phyloP scores from a whole-genome alignment of 2,797 vertebrate genomes.

The Mallotus villosus region DNA sequence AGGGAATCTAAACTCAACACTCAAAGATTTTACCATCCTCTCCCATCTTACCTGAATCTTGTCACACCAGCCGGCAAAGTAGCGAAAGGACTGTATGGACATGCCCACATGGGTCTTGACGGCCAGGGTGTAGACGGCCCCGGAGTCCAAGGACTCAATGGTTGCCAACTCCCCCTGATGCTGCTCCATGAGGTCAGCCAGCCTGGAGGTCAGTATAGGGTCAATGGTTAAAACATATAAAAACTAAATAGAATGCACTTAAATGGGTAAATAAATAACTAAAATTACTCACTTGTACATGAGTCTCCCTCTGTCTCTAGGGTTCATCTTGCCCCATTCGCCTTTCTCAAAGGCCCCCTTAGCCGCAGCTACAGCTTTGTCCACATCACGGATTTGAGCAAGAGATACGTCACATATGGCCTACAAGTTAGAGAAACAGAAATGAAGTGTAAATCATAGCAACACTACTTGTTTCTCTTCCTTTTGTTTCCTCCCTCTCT shows the following conservation, averaged over 20 bases:
- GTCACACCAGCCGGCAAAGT: conserved; percentile 92
- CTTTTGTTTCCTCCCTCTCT: too few relatives aligned
- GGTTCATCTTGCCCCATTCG: conserved; percentile 86
- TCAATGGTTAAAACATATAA: not conserved
- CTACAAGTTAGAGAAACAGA: conserved; percentile 52
- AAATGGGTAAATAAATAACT: not conserved
- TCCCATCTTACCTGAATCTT: conserved; percentile 83
- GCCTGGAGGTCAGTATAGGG: conserved; percentile 54
- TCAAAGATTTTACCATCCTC: not conserved
- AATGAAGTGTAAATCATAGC: not conserved
- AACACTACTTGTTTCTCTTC: too few relatives aligned
- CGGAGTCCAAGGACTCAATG: conserved; percentile 84
- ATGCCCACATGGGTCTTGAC: conserved; percentile 90
- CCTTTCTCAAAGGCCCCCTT: conserved; percentile 87
- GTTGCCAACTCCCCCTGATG: conserved; percentile 88
- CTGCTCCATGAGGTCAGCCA: conserved; percentile 87
- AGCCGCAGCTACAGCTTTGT: conserved; percentile 82
- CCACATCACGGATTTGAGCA: conserved; percentile 81
- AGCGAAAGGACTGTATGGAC: conserved; percentile 90
- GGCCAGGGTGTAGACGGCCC: conserved; percentile 88
- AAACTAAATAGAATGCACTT: not conserved
- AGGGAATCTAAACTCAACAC: not conserved
- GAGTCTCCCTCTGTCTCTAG: conserved; percentile 82
- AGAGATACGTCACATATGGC: conserved; percentile 85
- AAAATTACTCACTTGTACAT: conserved; percentile 78